A percentile compares a stretch with the other conserved stretches of the same genome.
Conservation (phyloP, 35 echinoderm and acorn worm genomes). For the Eucidaris tribuloides region DNA sequence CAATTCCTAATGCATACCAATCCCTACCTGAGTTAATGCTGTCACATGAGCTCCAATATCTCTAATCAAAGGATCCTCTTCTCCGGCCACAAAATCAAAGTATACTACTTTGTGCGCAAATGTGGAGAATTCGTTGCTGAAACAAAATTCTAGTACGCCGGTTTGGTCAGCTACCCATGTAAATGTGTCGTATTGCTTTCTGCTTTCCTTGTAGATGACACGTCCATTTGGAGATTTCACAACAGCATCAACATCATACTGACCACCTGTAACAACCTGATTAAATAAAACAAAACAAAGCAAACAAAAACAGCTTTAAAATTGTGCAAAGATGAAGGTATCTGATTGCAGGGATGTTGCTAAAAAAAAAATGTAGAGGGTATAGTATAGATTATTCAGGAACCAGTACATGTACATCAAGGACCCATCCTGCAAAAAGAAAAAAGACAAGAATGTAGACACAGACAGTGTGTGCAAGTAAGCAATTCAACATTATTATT, state of each 20-base stretch:
- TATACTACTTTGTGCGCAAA: constrained; percentile 98
- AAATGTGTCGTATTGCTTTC: constrained; percentile 94
- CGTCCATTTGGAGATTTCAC: constrained; percentile 34
- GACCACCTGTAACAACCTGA: constrained; percentile 94
- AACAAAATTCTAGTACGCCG: constrained; percentile 92
- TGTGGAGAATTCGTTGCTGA: constrained; percentile 99
- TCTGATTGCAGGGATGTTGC: too few relatives aligned
- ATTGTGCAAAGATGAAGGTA: too few relatives aligned
- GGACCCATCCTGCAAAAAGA: too few relatives aligned
- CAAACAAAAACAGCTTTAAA: too few relatives aligned
- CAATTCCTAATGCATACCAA: neutral
- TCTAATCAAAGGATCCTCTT: constrained; percentile 68
- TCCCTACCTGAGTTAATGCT: constrained; percentile 85
- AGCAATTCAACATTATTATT: too few relatives aligned
- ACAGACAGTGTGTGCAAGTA: too few relatives aligned
- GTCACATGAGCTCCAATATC: constrained; percentile 90
- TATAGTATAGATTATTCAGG: too few relatives aligned
- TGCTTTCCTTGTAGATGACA: constrained; percentile 85
- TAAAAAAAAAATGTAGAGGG: too few relatives aligned
- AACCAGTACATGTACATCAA: too few relatives aligned
- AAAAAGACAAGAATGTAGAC: too few relatives aligned
- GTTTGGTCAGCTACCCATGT: constrained; percentile 63
- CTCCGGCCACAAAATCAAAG: constrained; percentile 96
- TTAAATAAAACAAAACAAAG: neutral
- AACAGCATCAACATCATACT: constrained; percentile 89